A percentile compares a stretch with the other conserved stretches of the same genome.
Evolutionary conservation across 2,113 vertebrate species (phyloP).

Genomic region (Corythornis vintsioides): DNA sequence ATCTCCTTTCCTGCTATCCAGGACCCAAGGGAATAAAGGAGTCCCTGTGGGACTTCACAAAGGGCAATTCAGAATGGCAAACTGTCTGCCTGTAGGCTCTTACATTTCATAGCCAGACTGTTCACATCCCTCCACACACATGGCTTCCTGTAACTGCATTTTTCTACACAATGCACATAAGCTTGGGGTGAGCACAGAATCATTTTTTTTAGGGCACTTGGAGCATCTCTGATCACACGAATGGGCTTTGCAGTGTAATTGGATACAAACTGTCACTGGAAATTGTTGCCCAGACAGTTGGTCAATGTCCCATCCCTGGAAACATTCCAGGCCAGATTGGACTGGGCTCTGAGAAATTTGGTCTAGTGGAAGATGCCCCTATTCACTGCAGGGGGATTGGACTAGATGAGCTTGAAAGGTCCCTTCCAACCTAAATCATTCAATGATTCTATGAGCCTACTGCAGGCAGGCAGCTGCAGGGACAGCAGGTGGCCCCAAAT

Average conservation of each 20-base stretch:
- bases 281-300: neutral
- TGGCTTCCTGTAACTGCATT: neutral
- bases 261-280: neutral
- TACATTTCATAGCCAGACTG: neutral
- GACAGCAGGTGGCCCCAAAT: neutral
- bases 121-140: neutral
- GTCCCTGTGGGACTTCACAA: neutral
- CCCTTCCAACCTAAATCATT: neutral
- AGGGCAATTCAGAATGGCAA: neutral
- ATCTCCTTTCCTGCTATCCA: neutral
- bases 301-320: neutral
- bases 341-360: neutral
- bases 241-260: accelerated
- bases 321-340: neutral
- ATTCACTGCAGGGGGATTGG: neutral
- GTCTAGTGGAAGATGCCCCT: neutral
- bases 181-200: neutral
- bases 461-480: neutral
- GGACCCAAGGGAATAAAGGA: neutral
- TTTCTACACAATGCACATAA: neutral
- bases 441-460: too few species aligned
- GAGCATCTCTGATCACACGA: neutral
- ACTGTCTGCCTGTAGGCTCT: neutral
- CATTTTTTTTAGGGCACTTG: neutral
- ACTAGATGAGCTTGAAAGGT: neutral